Conservation (phyloP, 2,888 invertebrate genomes). For the Chironomus riparius region DNA sequence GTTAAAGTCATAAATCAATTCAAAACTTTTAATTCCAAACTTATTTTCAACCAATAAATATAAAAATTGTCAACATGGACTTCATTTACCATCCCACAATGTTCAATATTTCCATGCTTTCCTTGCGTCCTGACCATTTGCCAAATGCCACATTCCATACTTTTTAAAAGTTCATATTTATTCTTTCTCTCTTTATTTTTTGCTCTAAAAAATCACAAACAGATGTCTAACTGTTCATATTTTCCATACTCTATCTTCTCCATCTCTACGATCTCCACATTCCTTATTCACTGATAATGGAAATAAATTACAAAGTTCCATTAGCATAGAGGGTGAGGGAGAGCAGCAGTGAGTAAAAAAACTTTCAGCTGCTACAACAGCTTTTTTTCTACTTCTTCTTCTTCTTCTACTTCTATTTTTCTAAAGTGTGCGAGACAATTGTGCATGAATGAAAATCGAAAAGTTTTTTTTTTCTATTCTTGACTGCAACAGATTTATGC, state of each 20-base stretch:
- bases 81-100: background rate
- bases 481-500: no score
- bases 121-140: no score
- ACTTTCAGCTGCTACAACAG: background rate
- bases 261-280: background rate
- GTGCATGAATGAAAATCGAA: background rate
- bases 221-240: background rate
- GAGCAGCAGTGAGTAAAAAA: background rate
- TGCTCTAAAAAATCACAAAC: background rate
- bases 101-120: background rate
- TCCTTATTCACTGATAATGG: constrained; percentile 4
- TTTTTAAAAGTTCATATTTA: background rate
- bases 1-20: no score
- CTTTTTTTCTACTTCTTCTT: background rate
- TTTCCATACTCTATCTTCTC: background rate
- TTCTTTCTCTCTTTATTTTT: background rate
- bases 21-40: no score
- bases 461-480: background rate
- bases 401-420: background rate
- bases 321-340: background rate
- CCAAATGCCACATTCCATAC: background rate
- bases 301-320: constrained; percentile 8
- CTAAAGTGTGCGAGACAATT: background rate
- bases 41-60: no score
- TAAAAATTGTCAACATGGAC: no score